A percentile compares a stretch with the other conserved stretches of the same genome.
Evolutionary conservation across 2,797 vertebrate species (phyloP).

Genomic region (Florisuga fusca): DNA sequence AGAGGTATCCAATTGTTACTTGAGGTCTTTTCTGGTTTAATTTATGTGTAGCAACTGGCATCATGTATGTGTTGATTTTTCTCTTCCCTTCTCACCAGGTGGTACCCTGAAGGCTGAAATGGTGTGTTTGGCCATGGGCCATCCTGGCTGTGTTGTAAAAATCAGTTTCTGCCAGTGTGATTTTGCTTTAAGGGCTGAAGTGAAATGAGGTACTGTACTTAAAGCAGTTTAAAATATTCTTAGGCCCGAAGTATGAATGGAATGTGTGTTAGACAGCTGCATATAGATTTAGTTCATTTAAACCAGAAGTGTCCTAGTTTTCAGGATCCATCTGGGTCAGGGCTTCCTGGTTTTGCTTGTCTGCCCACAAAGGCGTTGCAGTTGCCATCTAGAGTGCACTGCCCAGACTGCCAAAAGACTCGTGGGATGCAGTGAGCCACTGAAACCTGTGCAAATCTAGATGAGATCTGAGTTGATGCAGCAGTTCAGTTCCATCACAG

Average conservation of each 20-base stretch:
- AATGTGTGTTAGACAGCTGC: background rate
- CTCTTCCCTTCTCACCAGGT: background rate
- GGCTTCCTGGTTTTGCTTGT: background rate
- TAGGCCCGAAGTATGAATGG: background rate
- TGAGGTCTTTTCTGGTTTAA: background rate
- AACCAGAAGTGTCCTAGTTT: background rate
- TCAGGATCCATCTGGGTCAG: background rate
- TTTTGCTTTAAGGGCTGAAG: background rate
- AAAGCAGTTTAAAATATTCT: background rate
- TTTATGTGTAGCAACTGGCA: background rate
- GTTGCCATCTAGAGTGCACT: background rate
- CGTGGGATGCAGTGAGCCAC: background rate
- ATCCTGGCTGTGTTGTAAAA: background rate
- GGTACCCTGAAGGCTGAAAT: background rate
- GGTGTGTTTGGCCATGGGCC: rapidly evolving
- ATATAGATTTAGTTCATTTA: background rate
- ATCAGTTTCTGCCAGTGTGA: background rate
- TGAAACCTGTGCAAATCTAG: background rate
- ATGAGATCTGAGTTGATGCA: background rate
- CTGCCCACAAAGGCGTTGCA: background rate
- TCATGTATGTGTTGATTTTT: background rate
- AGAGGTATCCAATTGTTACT: background rate
- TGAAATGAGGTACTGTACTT: background rate
- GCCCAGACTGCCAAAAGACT: background rate
- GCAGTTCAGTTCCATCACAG: background rate